Evolutionary conservation across 2,113 vertebrate genomes (phyloP).

Genomic region (Silurus meridionalis): DNA sequence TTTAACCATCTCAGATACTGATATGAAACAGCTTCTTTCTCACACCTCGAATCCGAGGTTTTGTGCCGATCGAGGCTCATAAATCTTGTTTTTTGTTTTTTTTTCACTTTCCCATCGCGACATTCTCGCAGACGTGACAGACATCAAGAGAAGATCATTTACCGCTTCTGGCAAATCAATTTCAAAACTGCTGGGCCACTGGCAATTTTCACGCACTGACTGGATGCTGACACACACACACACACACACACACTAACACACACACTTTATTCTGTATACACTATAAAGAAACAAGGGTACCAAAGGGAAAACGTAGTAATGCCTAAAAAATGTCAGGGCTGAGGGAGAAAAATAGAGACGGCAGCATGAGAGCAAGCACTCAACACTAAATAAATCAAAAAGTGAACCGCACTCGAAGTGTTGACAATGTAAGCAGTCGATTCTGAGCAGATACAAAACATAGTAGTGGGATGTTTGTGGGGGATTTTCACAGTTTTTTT

Average conservation of each 20-base stretch:
- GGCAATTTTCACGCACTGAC: background rate
- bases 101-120: background rate
- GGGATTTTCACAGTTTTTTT: background rate
- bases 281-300: background rate
- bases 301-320: background rate
- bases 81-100: background rate
- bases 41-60: background rate
- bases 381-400: background rate
- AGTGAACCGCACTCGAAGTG: background rate
- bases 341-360: background rate
- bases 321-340: background rate
- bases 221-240: background rate
- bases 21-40: background rate
- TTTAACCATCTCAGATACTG: background rate
- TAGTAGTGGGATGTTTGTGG: background rate
- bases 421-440: background rate
- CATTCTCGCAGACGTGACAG: background rate
- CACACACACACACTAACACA: background rate
- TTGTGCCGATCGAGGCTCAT: background rate
- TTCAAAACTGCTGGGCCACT: constrained; percentile 1
- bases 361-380: background rate
- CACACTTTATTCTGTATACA: background rate
- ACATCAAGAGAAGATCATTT: constrained; percentile 17
- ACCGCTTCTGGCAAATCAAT: constrained; percentile 21
- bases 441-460: background rate